These are phyloP conservation scores for Propithecus perrieri DNA, from an alignment of 2,797 vertebrate genomes.

Conservation along the genomic window DNA sequence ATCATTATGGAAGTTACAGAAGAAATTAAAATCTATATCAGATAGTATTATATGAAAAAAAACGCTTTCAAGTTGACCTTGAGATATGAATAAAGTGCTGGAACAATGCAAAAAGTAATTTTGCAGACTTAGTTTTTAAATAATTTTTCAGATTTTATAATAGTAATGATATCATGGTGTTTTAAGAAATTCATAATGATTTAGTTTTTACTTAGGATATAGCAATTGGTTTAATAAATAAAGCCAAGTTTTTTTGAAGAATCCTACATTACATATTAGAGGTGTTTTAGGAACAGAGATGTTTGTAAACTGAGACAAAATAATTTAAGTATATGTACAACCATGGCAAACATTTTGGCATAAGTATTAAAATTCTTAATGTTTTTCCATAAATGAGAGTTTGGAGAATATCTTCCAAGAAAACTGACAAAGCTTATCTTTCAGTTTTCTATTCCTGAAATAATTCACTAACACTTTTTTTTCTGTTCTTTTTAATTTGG, in stretches of 20 bases:
- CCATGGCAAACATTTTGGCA: not conserved
- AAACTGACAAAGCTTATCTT: conserved; percentile 2
- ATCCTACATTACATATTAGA: not conserved
- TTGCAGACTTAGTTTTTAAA: not conserved
- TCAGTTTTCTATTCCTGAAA: conserved; percentile 20
- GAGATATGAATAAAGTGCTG: not conserved
- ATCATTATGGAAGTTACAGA: not conserved
- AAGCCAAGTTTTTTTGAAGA: not conserved
- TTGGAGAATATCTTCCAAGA: not conserved
- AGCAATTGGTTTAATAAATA: not conserved
- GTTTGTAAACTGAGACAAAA: conserved; percentile 26
- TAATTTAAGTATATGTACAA: not conserved
- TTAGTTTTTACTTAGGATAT: not conserved
- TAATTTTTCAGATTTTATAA: not conserved
- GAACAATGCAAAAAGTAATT: not conserved
- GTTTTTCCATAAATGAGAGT: conserved; percentile 5
- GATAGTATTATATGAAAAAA: not conserved
- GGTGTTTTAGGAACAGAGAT: not conserved
- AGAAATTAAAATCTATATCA: not conserved
- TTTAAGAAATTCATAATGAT: not conserved
- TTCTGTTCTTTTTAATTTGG: conserved; percentile 36
- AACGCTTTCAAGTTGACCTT: not conserved
- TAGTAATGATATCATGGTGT: not conserved
- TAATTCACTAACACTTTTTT: not conserved
- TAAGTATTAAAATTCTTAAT: not conserved